Evolutionary conservation across 2,888 invertebrate genomes (phyloP).

Genomic region (Caenorhabditis japonica): DNA sequence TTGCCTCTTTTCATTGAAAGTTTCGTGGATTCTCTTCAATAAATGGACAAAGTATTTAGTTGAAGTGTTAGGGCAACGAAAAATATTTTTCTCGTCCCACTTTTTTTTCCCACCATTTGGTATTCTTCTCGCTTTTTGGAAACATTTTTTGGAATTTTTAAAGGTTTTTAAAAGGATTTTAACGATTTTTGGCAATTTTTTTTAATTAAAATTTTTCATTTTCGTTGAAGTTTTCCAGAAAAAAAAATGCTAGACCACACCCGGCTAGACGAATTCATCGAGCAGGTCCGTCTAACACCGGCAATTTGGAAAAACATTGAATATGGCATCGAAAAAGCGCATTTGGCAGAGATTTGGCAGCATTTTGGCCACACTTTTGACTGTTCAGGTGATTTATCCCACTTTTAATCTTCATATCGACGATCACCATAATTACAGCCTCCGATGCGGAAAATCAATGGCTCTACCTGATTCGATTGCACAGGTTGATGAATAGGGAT

Average conservation of each 20-base stretch:
- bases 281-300: constrained; percentile 32
- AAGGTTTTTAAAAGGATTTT: no score
- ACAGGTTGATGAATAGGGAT: constrained; percentile 29
- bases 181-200: no score
- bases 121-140: no score
- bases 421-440: constrained; percentile 17
- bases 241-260: constrained; percentile 33
- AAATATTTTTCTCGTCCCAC: no score
- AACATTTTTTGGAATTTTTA: no score
- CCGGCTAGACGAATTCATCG: constrained; percentile 34
- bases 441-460: constrained; percentile 38
- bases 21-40: no score
- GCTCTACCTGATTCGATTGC: constrained; percentile 28
- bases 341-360: constrained; percentile 41
- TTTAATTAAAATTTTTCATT: no score
- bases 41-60: no score
- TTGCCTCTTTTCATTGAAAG: no score
- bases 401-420: background rate
- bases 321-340: constrained; percentile 10
- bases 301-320: constrained; percentile 41
- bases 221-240: no score
- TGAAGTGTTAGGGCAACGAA: no score
- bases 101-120: no score
- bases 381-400: constrained; percentile 16
- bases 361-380: constrained; percentile 49